phyloP scores from a whole-genome alignment of 2,888 invertebrate species.

The Cylloceria caligata region DNA sequence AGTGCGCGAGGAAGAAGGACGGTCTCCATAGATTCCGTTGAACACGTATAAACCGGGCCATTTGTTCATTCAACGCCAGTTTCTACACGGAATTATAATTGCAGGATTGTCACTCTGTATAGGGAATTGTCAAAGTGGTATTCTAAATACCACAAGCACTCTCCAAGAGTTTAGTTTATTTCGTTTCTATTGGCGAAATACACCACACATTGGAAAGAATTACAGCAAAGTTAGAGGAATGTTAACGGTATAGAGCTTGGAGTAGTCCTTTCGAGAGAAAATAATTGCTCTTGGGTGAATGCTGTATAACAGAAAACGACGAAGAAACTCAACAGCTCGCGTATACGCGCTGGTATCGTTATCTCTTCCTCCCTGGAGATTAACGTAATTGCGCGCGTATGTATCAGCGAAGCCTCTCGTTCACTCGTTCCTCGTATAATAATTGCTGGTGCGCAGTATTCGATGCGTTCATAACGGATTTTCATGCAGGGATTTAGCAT shows the following conservation, averaged over 20 bases:
- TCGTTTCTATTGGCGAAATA: conserved; percentile 2
- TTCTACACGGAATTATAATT: not conserved
- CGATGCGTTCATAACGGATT: conserved; percentile 55
- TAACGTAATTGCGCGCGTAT: conserved; percentile 63
- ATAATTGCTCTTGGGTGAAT: conserved; percentile 54
- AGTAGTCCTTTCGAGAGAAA: conserved; percentile 45
- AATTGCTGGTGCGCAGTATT: conserved; percentile 47
- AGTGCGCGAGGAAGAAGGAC: not conserved
- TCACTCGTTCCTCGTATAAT: conserved; percentile 52
- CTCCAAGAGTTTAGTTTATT: not conserved
- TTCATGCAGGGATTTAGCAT: conserved; percentile 52
- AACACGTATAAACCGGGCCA: not conserved
- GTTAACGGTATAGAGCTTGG: conserved; percentile 56
- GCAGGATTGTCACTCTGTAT: not conserved
- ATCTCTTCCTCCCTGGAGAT: conserved; percentile 57
- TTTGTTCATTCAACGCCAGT: not conserved
- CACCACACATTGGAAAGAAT: conserved; percentile 25
- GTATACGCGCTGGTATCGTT: conserved; percentile 59
- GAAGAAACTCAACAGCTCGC: conserved; percentile 30
- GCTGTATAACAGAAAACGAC: conserved; percentile 43
- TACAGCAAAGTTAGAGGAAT: conserved; percentile 36
- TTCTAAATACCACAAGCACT: not conserved
- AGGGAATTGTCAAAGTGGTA: conserved; percentile 1
- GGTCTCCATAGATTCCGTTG: not conserved
- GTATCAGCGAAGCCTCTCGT: conserved; percentile 44